Conservation (phyloP, 1,140 invertebrate species). For the Brevipalpus yothersi region DNA sequence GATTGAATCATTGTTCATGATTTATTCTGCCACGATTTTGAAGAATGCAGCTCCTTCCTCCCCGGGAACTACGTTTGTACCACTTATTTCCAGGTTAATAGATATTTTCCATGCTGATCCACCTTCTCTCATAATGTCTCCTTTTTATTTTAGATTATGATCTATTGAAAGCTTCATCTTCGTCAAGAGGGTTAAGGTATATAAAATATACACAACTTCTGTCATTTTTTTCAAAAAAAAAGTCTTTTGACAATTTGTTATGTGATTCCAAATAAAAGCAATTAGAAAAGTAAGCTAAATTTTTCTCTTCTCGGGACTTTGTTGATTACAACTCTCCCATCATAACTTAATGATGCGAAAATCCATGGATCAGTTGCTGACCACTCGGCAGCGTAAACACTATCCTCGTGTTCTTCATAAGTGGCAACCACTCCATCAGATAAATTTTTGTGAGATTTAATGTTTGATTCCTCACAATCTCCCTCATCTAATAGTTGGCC, state of each 20-base stretch:
- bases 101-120: too few relatives aligned
- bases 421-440: constrained; percentile 54
- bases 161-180: not conserved
- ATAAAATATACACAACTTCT: too few relatives aligned
- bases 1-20: too few relatives aligned
- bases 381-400: constrained; percentile 91
- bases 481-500: constrained; percentile 27
- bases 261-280: not conserved
- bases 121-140: too few relatives aligned
- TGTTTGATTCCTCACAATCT: not conserved
- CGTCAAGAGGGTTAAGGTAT: too few relatives aligned
- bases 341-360: constrained; percentile 88
- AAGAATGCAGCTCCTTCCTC: too few relatives aligned
- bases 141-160: too few relatives aligned
- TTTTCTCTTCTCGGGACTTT: constrained; percentile 73
- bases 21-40: too few relatives aligned
- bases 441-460: not conserved
- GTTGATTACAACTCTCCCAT: constrained; percentile 74
- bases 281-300: constrained; percentile 32
- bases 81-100: too few relatives aligned
- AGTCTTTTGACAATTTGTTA: too few relatives aligned
- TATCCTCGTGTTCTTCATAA: constrained; percentile 93
- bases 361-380: constrained; percentile 90
- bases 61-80: too few relatives aligned
- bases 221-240: too few relatives aligned